Percentiles rank a stretch among this genome's conserved stretches.
Evolutionary conservation across 53 echinoderm and acorn worm species (phyloP).

Genomic region (Actinopyga echinites): DNA sequence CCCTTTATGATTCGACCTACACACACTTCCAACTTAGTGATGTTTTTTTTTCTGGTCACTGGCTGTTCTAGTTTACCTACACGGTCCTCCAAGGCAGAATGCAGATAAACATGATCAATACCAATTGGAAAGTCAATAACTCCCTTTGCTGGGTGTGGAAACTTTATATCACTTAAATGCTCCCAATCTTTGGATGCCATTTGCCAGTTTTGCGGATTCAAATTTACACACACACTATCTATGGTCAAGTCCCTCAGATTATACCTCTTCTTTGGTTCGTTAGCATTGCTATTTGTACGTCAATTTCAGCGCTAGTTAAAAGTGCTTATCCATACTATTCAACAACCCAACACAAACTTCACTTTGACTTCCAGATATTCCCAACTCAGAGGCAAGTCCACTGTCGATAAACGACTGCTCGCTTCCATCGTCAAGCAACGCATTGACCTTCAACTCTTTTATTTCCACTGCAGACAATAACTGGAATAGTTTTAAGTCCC

Average conservation of each 20-base stretch:
- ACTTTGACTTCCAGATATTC: not conserved
- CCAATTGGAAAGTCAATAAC: not conserved
- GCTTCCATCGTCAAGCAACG: constrained; percentile 34
- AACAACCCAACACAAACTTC: not conserved
- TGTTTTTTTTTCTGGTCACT: constrained; percentile 33
- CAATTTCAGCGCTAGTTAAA: not conserved
- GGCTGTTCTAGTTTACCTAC: constrained; percentile 6
- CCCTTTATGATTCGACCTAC: constrained; percentile 3
- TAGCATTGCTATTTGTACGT: not conserved
- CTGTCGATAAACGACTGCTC: constrained; percentile 14
- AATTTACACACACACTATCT: constrained; percentile 25
- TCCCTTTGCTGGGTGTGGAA: not conserved
- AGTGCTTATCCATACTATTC: not conserved
- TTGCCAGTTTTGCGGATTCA: not conserved
- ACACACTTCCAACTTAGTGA: constrained; percentile 46
- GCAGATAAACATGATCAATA: constrained; percentile 4
- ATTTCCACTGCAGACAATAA: not conserved
- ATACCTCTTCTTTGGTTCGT: not conserved
- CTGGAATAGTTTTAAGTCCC: constrained; percentile 9
- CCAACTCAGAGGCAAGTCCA: constrained; percentile 1
- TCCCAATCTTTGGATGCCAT: constrained; percentile 20
- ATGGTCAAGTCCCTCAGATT: not conserved
- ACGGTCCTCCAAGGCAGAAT: constrained; percentile 17
- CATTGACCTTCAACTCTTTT: constrained; percentile 7
- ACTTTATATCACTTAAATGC: constrained; percentile 23